These are phyloP conservation scores for Timema cristinae DNA, from an alignment of 2,888 invertebrate species.

Conservation along the genomic window DNA sequence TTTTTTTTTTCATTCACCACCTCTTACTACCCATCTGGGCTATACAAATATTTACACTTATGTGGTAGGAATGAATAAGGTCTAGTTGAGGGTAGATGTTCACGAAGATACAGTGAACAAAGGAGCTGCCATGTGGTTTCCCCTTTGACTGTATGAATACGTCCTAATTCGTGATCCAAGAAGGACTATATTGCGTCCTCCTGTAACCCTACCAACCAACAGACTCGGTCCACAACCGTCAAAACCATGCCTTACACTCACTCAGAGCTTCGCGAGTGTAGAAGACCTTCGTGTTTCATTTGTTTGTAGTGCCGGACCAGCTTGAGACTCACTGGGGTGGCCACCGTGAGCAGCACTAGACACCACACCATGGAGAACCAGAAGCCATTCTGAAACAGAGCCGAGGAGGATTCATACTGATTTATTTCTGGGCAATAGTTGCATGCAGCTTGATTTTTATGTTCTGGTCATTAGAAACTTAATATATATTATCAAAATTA, in stretches of 20 bases:
- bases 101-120: too few species aligned
- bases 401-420: not conserved
- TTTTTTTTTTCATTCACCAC: too few species aligned
- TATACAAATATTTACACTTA: too few species aligned
- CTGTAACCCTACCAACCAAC: too few species aligned
- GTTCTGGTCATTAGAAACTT: not conserved
- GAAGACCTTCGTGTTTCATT: constrained; percentile 22
- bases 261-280: constrained; percentile 24
- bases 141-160: too few species aligned
- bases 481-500: not conserved
- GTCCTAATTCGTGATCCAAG: too few species aligned
- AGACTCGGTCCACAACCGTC: too few species aligned
- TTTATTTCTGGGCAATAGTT: not conserved
- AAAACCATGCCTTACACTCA: constrained; percentile 18
- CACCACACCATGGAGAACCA: constrained; percentile 63
- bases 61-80: too few species aligned
- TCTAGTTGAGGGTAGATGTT: too few species aligned
- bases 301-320: constrained; percentile 42
- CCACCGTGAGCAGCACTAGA: constrained; percentile 54
- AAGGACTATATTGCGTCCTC: too few species aligned
- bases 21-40: too few species aligned
- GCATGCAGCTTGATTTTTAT: not conserved
- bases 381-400: constrained; percentile 57
- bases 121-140: too few species aligned
- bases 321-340: constrained; percentile 51